Evolutionary conservation across 1,140 invertebrate genomes (phyloP).

Genomic region (Gonioctena quinquepunctata): DNA sequence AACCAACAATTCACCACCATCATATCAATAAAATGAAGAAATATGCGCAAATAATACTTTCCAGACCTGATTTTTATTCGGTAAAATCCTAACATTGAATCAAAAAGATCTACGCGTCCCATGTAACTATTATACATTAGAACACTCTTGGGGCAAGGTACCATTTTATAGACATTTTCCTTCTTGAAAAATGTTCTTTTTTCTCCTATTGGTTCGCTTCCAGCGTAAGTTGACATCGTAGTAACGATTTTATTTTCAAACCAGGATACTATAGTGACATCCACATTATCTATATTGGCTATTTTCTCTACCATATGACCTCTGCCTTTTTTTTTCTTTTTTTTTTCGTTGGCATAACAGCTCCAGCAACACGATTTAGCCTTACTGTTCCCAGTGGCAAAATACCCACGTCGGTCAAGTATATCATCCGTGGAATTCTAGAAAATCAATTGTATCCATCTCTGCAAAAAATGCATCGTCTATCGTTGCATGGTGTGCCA

Average conservation of each 20-base stretch:
- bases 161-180: not conserved
- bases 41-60: not conserved
- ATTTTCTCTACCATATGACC: constrained; percentile 35
- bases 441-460: too few relatives aligned
- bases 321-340: constrained; percentile 49
- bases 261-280: constrained; percentile 46
- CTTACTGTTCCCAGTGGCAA: too few relatives aligned
- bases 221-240: constrained; percentile 49
- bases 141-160: not conserved
- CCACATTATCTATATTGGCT: constrained; percentile 38
- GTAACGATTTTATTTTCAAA: constrained; percentile 41
- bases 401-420: too few relatives aligned
- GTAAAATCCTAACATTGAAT: not conserved
- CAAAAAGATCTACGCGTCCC: not conserved
- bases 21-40: not conserved
- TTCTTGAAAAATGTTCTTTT: not conserved
- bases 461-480: too few relatives aligned
- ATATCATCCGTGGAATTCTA: too few relatives aligned
- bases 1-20: not conserved
- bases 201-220: constrained; percentile 37
- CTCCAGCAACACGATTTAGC: constrained; percentile 48
- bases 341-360: constrained; percentile 45
- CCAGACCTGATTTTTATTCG: not conserved
- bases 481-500: too few relatives aligned
- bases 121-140: not conserved